Evolutionary conservation across 2,888 invertebrate genomes (phyloP).

Genomic region (Atethmia centrago): DNA sequence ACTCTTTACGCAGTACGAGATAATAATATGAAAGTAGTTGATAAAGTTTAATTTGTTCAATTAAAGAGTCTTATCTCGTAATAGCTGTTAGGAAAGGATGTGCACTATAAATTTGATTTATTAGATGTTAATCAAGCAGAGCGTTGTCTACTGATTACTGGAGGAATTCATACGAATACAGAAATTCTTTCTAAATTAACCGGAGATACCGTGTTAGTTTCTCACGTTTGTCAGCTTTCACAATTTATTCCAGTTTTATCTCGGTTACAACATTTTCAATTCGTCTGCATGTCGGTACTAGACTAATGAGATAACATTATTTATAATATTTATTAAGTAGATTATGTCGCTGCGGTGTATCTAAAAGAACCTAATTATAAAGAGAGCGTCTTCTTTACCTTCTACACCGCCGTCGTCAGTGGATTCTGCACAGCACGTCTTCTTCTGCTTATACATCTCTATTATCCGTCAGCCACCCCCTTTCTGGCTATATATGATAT

Average conservation of each 20-base stretch:
- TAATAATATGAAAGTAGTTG: conserved; percentile 45
- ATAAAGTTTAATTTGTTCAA: conserved; percentile 55
- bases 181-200: conserved; percentile 58
- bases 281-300: conserved; percentile 44
- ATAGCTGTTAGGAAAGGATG: conserved; percentile 47
- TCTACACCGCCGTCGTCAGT: neutral
- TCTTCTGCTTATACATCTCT: neutral
- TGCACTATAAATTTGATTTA: conserved; percentile 48
- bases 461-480: neutral
- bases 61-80: conserved; percentile 46
- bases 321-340: conserved; percentile 35
- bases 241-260: conserved; percentile 66
- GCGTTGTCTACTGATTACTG: conserved; percentile 34
- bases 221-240: conserved; percentile 65
- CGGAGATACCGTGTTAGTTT: conserved; percentile 55
- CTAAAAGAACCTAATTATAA: conserved; percentile 13
- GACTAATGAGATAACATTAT: conserved; percentile 60
- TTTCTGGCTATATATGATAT: too few species aligned
- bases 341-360: conserved; percentile 23
- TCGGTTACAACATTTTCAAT: conserved; percentile 62
- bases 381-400: neutral
- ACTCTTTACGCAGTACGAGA: conserved; percentile 30
- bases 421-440: neutral
- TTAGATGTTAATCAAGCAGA: conserved; percentile 39
- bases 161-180: conserved; percentile 48